Conservation (phyloP, 2,888 invertebrate species). For the Neria commutata region DNA sequence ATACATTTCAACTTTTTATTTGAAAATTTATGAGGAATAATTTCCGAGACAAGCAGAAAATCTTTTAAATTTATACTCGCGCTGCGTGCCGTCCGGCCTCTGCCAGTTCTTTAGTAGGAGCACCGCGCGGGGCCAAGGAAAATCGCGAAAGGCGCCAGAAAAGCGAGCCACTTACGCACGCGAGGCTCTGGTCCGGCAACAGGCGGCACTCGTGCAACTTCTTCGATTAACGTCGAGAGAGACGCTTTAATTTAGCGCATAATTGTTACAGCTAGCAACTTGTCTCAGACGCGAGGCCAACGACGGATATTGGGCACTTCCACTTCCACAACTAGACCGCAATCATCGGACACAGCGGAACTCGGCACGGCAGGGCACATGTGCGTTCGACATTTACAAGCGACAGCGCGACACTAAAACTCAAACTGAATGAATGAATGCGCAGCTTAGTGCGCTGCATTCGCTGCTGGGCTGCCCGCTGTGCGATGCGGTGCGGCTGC, state of each 20-base stretch:
- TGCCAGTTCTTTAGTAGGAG: neutral
- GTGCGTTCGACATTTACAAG: constrained; percentile 50
- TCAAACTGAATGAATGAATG: too few species aligned
- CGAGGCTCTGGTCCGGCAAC: neutral
- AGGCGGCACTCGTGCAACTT: too few species aligned
- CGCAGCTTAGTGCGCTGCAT: too few species aligned
- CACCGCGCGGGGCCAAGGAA: neutral
- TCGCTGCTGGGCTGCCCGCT: constrained; percentile 22
- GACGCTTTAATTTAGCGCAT: too few species aligned
- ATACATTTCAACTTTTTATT: too few species aligned
- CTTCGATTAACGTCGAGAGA: too few species aligned
- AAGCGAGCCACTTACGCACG: neutral
- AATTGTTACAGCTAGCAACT: too few species aligned
- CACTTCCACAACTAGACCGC: too few species aligned
- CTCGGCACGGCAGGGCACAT: too few species aligned
- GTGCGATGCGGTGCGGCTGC: constrained; percentile 1
- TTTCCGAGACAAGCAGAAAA: neutral
- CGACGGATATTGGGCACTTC: too few species aligned
- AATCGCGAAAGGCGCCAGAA: neutral
- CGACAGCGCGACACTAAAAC: constrained; percentile 57
- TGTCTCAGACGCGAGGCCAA: too few species aligned
- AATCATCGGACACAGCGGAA: too few species aligned
- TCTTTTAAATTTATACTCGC: neutral
- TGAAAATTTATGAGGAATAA: constrained; percentile 14
- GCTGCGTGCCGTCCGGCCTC: neutral